Evolutionary conservation across 1,140 invertebrate genomes (phyloP), one percentile per base, ranked within the genome.

Genomic region (Stenopsyche tienmushanensis): DNA sequence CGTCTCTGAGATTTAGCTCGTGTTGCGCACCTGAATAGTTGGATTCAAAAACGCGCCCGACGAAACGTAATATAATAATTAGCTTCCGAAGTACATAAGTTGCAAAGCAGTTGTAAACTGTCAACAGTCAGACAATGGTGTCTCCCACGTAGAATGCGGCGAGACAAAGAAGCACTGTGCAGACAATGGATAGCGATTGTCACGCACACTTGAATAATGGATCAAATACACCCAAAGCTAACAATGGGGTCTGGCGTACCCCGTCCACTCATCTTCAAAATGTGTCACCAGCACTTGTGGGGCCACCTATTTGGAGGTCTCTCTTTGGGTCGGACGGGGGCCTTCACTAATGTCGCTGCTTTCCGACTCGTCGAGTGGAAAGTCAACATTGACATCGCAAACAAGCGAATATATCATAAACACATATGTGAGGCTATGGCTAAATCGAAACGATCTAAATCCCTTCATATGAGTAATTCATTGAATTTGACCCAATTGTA

Each of bases 141-240:
- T n/a, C n/a, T n/a, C n/a, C n/a, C n/a, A 34, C 29, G 29, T 13
- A 7, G 29, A 34, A 34, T 34, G 29, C 29, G 29, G 29, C 29
- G n/a, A 18, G 52, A 55, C 52, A 55, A 39, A 55, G 25, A 24
- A n/a, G 1, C 25, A 17, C 21, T 17, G 2, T 9, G 13, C 13
- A 52, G 21, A 59, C 52, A 55, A 55, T 55, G 52, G 52, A n/a
- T 55, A 55, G 41, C 52, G 29, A 55, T 13, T 55, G 52, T 55
- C 52, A 55, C 55, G 55, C 13, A 21, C 41, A 45, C 55, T 58
- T 58, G 20, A 58, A 58, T 26, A 25, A 5, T 17, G 39, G 55
- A 39, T 34, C 26, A 34, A 55, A 55, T 3, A 3, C 17, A 34
- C 9, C 52, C 34, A 9, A 41, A 34, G 5, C 5, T 10, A 54